Base-by-base conservation (phyloP, 2,113 vertebrate genomes). In the Ceyx melanurus region DNA sequence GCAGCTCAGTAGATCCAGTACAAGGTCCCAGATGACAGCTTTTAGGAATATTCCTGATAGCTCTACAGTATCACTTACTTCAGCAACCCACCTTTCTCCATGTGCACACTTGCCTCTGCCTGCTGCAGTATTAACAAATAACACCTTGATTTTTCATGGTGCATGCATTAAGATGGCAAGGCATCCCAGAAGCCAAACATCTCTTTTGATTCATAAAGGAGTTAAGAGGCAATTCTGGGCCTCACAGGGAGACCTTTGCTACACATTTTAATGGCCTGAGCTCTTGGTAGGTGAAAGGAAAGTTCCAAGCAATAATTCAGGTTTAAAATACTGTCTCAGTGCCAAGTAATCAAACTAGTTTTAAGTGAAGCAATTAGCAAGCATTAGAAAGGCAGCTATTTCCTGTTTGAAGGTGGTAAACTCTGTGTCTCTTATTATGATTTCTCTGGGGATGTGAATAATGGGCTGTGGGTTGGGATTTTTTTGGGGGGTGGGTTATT, bases 321-420 rank as follows among this genome's bases (percentile, higher is more conserved):
- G 40, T 94, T 95, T 90, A 73, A 95, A 95, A 93, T 45, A 93
- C 74, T 66, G 86, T 89, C 83, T 90, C 6, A 0, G 77, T 96
- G 96, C 94, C 95, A 97, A 94, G 71, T 87, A 95, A 95, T 93
- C 96, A 95, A 82, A 95, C 88, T 25, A 82, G 87, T 90, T 87
- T 96, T 92, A 95, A 93, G 92, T 71, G 81, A 96, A 95, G 92
- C 93, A 95, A 97, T 95, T 97, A 97, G 81, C 90, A 90, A 92
- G 92, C 90, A 85, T 95, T 93, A 96, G 88, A 95, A 95, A 95
- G 83, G 83, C 92, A 94, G 86, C 88, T 87, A 96, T 95, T 95
- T 95, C 95, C 96, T 94, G 86, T 88, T 89, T 15, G 67, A 87
- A 94, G 90, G 93, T 86, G 92, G 84, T 90, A 95, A 95, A 93